A percentile compares a stretch with the other conserved stretches of the same genome.
Conservation (phyloP, 35 echinoderm and acorn worm species). For the Lytechinus pictus region DNA sequence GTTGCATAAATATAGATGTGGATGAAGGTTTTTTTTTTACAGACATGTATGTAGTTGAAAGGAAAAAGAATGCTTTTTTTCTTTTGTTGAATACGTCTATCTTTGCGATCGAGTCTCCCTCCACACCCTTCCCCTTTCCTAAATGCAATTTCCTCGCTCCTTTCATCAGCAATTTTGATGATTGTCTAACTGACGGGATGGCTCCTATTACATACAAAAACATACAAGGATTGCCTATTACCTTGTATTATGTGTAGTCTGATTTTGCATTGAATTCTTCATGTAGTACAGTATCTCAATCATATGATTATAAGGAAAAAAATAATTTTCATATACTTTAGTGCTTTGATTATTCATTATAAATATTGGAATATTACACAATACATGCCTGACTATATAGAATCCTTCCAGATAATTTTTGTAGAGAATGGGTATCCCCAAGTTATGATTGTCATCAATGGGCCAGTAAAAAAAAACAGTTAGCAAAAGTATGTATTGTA, state of each 20-base stretch:
- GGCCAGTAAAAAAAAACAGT: no score
- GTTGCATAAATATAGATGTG: background rate
- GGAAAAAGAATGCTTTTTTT: background rate
- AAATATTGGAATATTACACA: no score
- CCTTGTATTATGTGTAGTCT: background rate
- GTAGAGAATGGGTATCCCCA: no score
- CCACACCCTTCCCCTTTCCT: constrained; percentile 7
- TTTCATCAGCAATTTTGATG: background rate
- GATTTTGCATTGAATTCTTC: background rate
- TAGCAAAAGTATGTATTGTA: no score
- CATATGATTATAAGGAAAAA: no score
- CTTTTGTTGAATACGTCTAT: background rate
- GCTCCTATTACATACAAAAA: background rate
- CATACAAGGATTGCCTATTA: background rate
- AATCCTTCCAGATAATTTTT: no score
- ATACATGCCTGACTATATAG: no score
- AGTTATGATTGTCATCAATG: no score
- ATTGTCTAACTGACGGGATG: background rate
- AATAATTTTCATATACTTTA: no score
- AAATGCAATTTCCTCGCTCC: background rate
- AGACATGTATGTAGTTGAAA: background rate
- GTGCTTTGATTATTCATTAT: no score
- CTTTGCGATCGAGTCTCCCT: background rate
- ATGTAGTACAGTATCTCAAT: no score
- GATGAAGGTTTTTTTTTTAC: background rate